phyloP scores from a whole-genome alignment of 2,113 vertebrate species.

The Calyptomena viridis region DNA sequence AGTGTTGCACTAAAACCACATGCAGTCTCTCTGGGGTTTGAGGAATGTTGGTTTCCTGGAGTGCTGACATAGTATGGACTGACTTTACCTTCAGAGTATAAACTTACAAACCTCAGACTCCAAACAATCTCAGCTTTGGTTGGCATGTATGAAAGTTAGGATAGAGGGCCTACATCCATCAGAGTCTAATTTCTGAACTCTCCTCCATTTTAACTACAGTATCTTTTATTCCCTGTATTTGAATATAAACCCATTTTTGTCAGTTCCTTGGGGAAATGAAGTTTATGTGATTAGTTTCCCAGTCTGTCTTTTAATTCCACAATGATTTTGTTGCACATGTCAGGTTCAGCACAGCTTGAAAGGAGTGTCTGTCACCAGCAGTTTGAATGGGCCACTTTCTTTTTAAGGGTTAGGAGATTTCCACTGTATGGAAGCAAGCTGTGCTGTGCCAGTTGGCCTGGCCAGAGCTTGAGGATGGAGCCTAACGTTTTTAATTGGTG shows the following conservation, averaged over 20 bases:
- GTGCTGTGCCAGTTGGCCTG: neutral
- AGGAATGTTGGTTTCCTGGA: constrained; percentile 43
- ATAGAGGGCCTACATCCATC: neutral
- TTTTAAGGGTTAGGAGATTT: neutral
- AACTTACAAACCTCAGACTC: neutral
- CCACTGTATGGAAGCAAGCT: neutral
- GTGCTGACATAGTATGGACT: neutral
- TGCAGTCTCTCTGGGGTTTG: neutral
- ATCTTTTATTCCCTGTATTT: neutral
- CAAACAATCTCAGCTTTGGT: neutral
- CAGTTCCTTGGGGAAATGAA: neutral
- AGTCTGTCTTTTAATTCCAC: neutral
- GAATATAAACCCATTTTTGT: neutral
- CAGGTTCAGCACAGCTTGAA: neutral
- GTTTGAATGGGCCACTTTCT: neutral
- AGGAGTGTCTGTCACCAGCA: neutral
- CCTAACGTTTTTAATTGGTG: neutral
- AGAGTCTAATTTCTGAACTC: neutral
- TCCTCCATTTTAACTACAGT: neutral
- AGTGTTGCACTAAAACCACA: neutral
- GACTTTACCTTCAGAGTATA: neutral
- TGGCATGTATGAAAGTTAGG: neutral
- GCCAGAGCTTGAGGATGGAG: neutral
- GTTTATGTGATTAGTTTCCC: neutral
- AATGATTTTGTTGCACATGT: neutral